A percentile compares a stretch with the other conserved stretches of the same genome.
Conservation (phyloP, 2,797 vertebrate species). For the Cephalopachus bancanus region DNA sequence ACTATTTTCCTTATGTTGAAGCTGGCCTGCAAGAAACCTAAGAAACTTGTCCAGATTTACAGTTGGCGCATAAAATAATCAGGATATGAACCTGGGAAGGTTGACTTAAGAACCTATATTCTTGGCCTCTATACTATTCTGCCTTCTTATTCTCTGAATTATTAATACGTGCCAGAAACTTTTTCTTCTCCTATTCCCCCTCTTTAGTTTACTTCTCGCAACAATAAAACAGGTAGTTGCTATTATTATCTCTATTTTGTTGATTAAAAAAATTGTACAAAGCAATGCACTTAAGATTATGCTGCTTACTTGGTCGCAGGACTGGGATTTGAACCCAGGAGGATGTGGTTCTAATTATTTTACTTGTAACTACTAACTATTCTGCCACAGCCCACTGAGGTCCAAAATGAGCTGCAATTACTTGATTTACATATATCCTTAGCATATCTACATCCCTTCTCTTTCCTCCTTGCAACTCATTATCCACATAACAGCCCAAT, state of each 20-base stretch:
- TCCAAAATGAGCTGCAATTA: background rate
- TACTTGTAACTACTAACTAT: background rate
- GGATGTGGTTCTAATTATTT: background rate
- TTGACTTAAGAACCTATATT: background rate
- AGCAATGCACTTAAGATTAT: background rate
- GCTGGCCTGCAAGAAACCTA: background rate
- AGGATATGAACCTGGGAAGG: background rate
- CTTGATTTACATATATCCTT: background rate
- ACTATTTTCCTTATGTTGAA: background rate
- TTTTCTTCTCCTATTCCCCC: background rate
- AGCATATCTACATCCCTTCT: background rate
- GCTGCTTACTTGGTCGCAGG: background rate
- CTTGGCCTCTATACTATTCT: background rate
- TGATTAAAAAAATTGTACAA: slow-evolving; percentile 14
- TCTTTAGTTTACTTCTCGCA: background rate
- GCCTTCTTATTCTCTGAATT: background rate
- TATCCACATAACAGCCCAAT: background rate
- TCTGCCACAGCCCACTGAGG: background rate
- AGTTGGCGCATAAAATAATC: background rate
- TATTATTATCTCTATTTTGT: background rate
- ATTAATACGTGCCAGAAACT: background rate
- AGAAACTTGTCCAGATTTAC: background rate
- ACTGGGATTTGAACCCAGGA: slow-evolving; percentile 16
- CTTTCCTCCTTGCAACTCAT: background rate
- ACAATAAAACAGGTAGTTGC: background rate